A percentile compares a stretch with the other conserved stretches of the same genome.
Evolutionary conservation across 2,113 vertebrate species (phyloP).

Genomic region (Dolichotis patagonum): DNA sequence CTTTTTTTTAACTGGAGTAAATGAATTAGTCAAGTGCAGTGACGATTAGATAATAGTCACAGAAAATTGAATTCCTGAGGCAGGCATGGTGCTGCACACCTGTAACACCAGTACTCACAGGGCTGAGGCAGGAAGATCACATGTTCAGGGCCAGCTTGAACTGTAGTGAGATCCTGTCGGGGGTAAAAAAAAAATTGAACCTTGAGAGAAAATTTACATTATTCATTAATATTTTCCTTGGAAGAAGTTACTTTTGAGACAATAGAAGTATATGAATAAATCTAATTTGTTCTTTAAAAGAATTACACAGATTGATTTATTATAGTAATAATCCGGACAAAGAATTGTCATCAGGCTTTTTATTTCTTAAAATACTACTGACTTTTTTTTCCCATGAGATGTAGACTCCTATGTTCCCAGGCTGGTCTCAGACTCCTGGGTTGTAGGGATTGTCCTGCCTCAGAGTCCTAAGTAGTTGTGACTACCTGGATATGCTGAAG

Average conservation of each 20-base stretch:
- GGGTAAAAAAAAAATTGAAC: not conserved
- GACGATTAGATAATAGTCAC: conserved; percentile 2
- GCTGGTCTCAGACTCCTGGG: not conserved
- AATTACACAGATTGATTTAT: not conserved
- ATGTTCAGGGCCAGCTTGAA: not conserved
- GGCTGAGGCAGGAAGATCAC: not conserved
- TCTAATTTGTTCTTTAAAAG: not conserved
- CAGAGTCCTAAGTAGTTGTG: not conserved
- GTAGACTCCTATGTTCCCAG: not conserved
- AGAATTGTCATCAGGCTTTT: not conserved
- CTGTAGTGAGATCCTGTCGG: not conserved
- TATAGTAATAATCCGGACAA: not conserved
- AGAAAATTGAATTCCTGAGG: not conserved
- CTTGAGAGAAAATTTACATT: not conserved
- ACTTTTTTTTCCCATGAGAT: not conserved
- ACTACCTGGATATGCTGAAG: not conserved
- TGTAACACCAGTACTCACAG: not conserved
- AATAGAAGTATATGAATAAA: not conserved
- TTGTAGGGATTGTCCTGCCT: not conserved
- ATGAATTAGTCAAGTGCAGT: conserved; percentile 32
- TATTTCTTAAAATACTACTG: not conserved
- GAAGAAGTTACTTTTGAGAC: conserved; percentile 12
- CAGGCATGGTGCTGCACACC: not conserved
- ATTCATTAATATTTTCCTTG: conserved; percentile 13
- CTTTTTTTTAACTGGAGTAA: not conserved